Evolutionary conservation across 2,113 vertebrate species (phyloP), one percentile per base, ranked within the genome.

Genomic region (Tragelaphus strepsiceros): DNA sequence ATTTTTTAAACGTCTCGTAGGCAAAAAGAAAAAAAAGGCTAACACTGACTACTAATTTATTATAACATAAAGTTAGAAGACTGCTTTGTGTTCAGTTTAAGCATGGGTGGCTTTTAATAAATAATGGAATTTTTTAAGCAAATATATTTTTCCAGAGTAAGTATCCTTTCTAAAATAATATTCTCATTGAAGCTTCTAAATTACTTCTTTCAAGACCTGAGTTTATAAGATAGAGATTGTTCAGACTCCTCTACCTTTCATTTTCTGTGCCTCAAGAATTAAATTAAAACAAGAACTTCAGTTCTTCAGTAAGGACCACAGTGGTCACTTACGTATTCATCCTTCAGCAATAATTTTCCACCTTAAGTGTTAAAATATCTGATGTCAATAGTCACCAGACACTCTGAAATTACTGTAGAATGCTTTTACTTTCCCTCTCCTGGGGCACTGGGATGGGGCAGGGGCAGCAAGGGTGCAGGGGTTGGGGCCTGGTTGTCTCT

Each of bases 151-250:
- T 13, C 53, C 43, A 59, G 12, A 62, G 16, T 39, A 43, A 92
- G 21, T 74, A 71, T 81, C 35, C 81, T 96, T 90, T 80, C 58
- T 85, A 88, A 96, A 61, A 77, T 51, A 22, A 43, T 21, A 88
- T 62, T 94, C 74, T 95, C 78, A 56, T 67, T 35, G 8, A 93
- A 71, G 92, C 6, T 74, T 32, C 46, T 64, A 53, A 88, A 85
- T 49, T 91, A 62, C 9, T 93, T 88, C 64, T 61, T 59, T 84
- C 30, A 78, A 64, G 46, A 77, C 19, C 53, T 94, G 71, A 92
- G n/a, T 7, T 61, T 74, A 13, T 53, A 90, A 85, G 39, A 87
- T 0, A 85, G 14, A 51, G 4, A 54, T 78, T 89, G 81, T 54
- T 26, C 16, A 77, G 78, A 26, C 3, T 88, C 56, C 43, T 84